Conservation (phyloP, 2,888 invertebrate genomes). For the Augiades crinisus region DNA sequence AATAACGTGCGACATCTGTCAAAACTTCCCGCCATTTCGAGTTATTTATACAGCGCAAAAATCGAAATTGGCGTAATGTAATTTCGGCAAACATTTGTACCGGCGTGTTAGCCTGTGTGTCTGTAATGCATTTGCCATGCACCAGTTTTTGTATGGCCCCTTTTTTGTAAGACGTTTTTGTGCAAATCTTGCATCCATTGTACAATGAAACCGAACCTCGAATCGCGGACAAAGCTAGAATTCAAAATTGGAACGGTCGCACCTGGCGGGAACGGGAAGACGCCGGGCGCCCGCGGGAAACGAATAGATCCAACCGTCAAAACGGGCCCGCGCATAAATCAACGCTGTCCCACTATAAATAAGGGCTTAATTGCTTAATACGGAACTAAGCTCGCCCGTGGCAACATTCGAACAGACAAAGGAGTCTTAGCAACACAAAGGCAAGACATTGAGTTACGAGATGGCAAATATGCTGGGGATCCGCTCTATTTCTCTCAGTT, state of each 20-base stretch:
- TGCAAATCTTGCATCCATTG: conserved; percentile 76
- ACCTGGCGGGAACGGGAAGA: conserved; percentile 66
- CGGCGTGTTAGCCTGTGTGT: conserved; percentile 37
- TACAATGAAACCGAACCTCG: conserved; percentile 60
- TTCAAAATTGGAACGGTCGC: conserved; percentile 56
- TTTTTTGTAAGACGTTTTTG: conserved; percentile 69
- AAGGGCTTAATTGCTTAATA: conserved; percentile 64
- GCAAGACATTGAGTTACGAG: conserved; percentile 75
- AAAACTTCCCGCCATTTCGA: conserved; percentile 30
- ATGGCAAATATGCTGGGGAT: conserved; percentile 65
- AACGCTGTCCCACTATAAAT: conserved; percentile 59
- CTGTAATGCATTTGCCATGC: conserved; percentile 48
- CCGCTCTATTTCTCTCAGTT: conserved; percentile 54
- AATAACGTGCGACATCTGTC: conserved; percentile 30
- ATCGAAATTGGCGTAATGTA: conserved; percentile 33
- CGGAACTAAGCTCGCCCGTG: conserved; percentile 44
- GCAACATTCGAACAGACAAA: conserved; percentile 55
- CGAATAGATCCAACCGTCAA: conserved; percentile 48
- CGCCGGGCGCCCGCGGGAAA: conserved; percentile 55
- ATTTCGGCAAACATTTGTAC: conserved; percentile 33
- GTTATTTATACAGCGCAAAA: conserved; percentile 29
- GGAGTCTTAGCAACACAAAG: conserved; percentile 51
- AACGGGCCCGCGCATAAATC: conserved; percentile 53
- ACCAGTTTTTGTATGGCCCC: conserved; percentile 55
- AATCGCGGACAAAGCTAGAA: conserved; percentile 51